A percentile compares a stretch with the other conserved stretches of the same genome.
These are phyloP conservation scores for Halichoerus grypus DNA, from an alignment of 2,113 vertebrate genomes.

Conservation along the genomic window DNA sequence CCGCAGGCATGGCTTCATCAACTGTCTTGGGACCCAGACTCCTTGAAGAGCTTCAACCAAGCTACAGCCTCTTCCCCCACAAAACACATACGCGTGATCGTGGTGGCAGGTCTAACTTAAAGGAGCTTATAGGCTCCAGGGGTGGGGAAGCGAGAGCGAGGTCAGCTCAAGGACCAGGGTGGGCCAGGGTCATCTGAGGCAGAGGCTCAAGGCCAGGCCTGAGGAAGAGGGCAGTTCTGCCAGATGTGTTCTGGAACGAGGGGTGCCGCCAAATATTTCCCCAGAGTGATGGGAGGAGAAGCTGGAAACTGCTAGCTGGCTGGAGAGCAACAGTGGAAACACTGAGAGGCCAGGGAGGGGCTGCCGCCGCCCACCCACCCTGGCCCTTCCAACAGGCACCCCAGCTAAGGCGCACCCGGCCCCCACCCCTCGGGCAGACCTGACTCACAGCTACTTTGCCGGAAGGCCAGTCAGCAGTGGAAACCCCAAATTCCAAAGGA, in stretches of 20 bases:
- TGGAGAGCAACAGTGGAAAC: constrained; percentile 65
- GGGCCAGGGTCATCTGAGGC: neutral
- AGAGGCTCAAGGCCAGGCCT: neutral
- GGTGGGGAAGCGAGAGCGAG: neutral
- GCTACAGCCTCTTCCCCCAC: neutral
- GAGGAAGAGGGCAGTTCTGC: neutral
- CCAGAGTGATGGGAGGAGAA: neutral
- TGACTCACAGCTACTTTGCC: constrained; percentile 17
- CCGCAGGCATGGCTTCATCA: neutral
- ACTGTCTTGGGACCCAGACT: neutral
- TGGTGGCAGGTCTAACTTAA: neutral
- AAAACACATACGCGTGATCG: neutral
- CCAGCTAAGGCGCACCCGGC: neutral
- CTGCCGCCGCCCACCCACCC: neutral
- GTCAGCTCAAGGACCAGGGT: neutral
- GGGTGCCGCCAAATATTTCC: constrained; percentile 47
- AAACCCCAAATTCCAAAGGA: neutral
- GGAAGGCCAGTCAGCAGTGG: neutral
- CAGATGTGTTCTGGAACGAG: constrained; percentile 58
- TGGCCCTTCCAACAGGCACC: neutral
- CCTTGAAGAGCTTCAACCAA: neutral
- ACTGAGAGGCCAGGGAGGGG: constrained; percentile 6
- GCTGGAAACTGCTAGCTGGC: neutral
- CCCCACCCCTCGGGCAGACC: neutral
- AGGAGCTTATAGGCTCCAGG: neutral